Evolutionary conservation across 1,140 invertebrate genomes (phyloP), one percentile per base, ranked within the genome.

Genomic region (Drosophila subpulchrella): DNA sequence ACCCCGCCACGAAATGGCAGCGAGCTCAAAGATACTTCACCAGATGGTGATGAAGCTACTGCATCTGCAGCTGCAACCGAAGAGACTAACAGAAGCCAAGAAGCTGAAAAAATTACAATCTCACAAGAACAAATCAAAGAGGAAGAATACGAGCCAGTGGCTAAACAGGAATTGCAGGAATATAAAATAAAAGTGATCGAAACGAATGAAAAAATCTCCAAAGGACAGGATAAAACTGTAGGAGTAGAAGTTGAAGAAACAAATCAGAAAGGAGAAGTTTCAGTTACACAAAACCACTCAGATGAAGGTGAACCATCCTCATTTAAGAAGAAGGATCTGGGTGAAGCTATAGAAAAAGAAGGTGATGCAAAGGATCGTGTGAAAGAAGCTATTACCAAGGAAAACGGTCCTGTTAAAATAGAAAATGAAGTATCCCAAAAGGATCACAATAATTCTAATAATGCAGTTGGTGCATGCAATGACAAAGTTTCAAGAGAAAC

Each of bases 71-170:
- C 34, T 48, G 11, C 70, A 56, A 56, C 17, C 4, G 42, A 78
- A 17, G 8, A 61, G 55, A n/a, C 53, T 20, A 13, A 34, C 6
- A 17, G 12, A 17, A 54, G 53, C 7, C 36, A 48, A 60, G n/a
- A 30, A 13, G 8, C 20, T n/a, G 20, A 12, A 4, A 24, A 60
- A 72, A 42, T 39, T 41, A 50, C 53, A 88, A 82, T 78, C 75
- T 88, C 83, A 79, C 60, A 54, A 8, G 70, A 73, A 67, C 54
- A 65, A 54, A 47, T 32, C 6, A 20, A 30, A 27, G 61, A 47
- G 4, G 42, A 61, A 8, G 46, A 65, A 46, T 7, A 15, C 4
- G 15, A 36, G 10, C 42, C 46, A 50, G 39, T 47, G 20, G 20
- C 32, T 36, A 53, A 36, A 24, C 8, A 3, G n/a, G 27, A 7